Conservation (phyloP, 2,113 vertebrate genomes). For the Oenanthe oenanthe region DNA sequence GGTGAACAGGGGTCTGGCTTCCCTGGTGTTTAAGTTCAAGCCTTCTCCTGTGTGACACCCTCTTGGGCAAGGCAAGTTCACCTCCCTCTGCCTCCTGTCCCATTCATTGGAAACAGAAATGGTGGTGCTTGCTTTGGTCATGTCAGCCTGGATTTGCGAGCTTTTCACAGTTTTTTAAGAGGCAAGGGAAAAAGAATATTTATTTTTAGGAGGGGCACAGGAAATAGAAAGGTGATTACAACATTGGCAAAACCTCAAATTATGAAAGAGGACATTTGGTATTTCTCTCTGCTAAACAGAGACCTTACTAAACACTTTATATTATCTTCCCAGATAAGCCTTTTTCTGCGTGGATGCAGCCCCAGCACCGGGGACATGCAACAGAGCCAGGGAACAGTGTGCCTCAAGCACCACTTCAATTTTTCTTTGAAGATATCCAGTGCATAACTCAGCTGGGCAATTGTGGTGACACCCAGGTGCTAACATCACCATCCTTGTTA, state of each 20-base stretch:
- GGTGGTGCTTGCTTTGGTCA: not conserved
- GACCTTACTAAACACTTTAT: not conserved
- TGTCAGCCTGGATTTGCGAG: not conserved
- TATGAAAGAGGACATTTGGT: conserved; percentile 18
- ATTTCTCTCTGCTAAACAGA: conserved; percentile 20
- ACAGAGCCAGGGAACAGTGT: not conserved
- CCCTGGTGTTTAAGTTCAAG: not conserved
- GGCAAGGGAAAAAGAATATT: not conserved
- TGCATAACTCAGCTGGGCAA: not conserved
- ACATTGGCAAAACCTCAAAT: conserved; percentile 44
- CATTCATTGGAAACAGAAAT: not conserved
- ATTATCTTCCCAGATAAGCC: not conserved
- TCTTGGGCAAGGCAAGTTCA: not conserved
- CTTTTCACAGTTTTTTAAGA: not conserved
- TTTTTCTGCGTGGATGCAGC: not conserved
- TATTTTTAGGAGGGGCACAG: not conserved
- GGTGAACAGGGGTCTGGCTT: not conserved
- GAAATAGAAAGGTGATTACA: conserved; percentile 28
- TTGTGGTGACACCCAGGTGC: not conserved
- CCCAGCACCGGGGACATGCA: not conserved
- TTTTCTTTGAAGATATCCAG: not conserved
- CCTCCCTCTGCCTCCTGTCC: not conserved
- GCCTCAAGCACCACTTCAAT: not conserved
- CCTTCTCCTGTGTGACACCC: not conserved
- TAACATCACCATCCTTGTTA: not conserved